Conservation (phyloP, 1,140 invertebrate species). For the Drosophila santomea region DNA sequence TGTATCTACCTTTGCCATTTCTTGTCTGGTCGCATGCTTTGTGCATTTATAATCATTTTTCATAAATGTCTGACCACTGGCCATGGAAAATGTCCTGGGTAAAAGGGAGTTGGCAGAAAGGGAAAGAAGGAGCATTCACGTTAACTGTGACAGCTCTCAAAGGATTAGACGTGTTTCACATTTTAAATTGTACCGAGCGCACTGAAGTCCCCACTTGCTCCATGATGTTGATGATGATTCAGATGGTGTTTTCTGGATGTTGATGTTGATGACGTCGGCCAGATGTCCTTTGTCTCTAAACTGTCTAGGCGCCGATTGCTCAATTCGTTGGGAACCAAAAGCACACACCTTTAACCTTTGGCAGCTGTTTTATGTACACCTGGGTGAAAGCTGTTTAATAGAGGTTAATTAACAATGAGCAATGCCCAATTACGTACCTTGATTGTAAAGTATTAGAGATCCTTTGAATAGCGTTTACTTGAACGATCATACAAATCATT, state of each 20-base stretch:
- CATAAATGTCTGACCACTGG: constrained; percentile 74
- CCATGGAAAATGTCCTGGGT: constrained; percentile 2
- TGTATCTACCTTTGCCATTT: constrained; percentile 12
- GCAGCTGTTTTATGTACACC: background rate
- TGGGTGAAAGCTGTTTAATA: background rate
- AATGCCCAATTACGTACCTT: background rate
- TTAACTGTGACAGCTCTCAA: constrained; percentile 83
- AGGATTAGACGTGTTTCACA: constrained; percentile 84
- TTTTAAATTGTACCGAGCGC: constrained; percentile 61
- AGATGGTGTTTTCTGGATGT: constrained; percentile 8
- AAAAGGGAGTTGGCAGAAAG: background rate
- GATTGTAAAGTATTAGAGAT: no score
- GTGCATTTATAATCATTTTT: constrained; percentile 83
- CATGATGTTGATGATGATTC: constrained; percentile 15
- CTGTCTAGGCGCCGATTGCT: constrained; percentile 56
- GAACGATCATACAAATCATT: no score
- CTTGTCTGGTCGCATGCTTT: constrained; percentile 60
- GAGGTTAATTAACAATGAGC: background rate
- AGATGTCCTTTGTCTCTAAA: constrained; percentile 50
- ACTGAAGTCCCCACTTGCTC: constrained; percentile 8
- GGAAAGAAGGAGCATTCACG: constrained; percentile 32
- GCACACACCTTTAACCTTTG: background rate
- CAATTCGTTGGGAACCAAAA: constrained; percentile 42
- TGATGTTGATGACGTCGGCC: constrained; percentile 22
- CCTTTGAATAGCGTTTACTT: no score